Evolutionary conservation across 2,888 invertebrate genomes (phyloP).

Genomic region (Apocheima hispidaria): DNA sequence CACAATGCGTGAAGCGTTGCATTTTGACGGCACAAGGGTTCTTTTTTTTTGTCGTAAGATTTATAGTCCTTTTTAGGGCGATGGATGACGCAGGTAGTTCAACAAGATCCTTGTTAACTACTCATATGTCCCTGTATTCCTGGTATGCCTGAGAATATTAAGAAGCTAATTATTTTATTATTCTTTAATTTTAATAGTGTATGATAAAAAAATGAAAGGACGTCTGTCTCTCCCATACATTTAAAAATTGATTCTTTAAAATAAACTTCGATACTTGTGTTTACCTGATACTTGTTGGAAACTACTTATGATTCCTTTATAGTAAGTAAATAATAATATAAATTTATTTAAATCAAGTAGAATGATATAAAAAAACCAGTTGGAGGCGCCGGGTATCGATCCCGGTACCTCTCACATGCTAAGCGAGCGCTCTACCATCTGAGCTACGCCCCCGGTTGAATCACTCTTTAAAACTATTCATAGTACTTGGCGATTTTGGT

Average conservation of each 20-base stretch:
- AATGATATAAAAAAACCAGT: constrained; percentile 14
- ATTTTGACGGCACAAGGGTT: constrained; percentile 12
- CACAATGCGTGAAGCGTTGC: constrained; percentile 11
- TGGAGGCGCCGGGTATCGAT: constrained; percentile 86
- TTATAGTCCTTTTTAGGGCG: constrained; percentile 26
- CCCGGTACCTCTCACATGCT: constrained; percentile 86
- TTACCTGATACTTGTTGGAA: too few species aligned
- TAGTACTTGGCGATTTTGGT: not conserved
- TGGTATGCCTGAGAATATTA: constrained; percentile 46
- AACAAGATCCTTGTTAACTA: constrained; percentile 3
- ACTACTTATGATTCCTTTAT: not conserved
- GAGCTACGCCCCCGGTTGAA: constrained; percentile 79
- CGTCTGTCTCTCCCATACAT: too few species aligned
- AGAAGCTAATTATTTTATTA: not conserved
- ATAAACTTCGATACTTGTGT: too few species aligned
- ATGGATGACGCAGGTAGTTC: constrained; percentile 33
- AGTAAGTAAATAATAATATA: too few species aligned
- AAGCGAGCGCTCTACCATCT: constrained; percentile 86
- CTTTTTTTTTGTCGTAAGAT: constrained; percentile 30
- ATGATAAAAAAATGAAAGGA: too few species aligned
- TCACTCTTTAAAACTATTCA: not conserved
- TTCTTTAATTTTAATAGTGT: too few species aligned
- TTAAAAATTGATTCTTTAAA: too few species aligned
- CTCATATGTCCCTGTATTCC: constrained; percentile 41
- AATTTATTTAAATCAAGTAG: not conserved